Evolutionary conservation across 2,797 vertebrate species (phyloP).

Genomic region (Prionace glauca): DNA sequence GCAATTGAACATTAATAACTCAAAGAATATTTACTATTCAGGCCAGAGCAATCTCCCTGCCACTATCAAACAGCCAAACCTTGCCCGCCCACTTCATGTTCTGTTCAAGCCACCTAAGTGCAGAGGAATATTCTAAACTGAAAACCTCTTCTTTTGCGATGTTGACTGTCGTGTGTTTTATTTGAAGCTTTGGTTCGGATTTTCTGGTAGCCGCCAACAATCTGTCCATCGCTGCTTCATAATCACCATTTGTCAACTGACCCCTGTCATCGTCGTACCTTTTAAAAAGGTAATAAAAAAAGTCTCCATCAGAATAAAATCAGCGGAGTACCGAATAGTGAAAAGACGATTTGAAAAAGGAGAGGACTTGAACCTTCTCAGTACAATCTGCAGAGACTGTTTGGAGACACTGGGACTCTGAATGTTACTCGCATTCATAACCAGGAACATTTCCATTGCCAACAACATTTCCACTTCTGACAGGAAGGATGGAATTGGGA

Average conservation of each 20-base stretch:
- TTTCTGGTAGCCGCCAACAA: slow-evolving; percentile 54
- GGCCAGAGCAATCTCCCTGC: not conserved
- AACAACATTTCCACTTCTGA: slow-evolving; percentile 85
- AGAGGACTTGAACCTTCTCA: slow-evolving; percentile 67
- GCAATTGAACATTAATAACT: not conserved
- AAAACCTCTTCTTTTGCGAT: slow-evolving; percentile 62
- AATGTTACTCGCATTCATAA: slow-evolving; percentile 64
- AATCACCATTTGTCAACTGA: slow-evolving; percentile 49
- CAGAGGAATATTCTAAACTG: slow-evolving; percentile 55
- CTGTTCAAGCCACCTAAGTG: slow-evolving; percentile 63
- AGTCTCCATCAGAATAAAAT: not conserved
- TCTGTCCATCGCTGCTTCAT: slow-evolving; percentile 53
- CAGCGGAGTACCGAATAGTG: no score
- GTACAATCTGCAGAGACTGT: slow-evolving; percentile 65
- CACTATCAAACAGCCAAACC: slow-evolving; percentile 54
- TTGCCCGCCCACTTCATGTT: slow-evolving; percentile 69
- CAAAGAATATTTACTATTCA: not conserved
- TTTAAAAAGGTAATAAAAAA: slow-evolving; percentile 42
- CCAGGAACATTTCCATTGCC: slow-evolving; percentile 79
- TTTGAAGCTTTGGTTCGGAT: slow-evolving; percentile 61
- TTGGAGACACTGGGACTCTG: slow-evolving; percentile 47
- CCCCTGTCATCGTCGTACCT: slow-evolving; percentile 55
- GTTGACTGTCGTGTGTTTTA: slow-evolving; percentile 61
- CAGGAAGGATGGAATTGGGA: slow-evolving; percentile 67
- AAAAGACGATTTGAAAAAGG: not conserved